phyloP scores from a whole-genome alignment of 2,113 vertebrate genomes.

The Thunnus maccoyii region DNA sequence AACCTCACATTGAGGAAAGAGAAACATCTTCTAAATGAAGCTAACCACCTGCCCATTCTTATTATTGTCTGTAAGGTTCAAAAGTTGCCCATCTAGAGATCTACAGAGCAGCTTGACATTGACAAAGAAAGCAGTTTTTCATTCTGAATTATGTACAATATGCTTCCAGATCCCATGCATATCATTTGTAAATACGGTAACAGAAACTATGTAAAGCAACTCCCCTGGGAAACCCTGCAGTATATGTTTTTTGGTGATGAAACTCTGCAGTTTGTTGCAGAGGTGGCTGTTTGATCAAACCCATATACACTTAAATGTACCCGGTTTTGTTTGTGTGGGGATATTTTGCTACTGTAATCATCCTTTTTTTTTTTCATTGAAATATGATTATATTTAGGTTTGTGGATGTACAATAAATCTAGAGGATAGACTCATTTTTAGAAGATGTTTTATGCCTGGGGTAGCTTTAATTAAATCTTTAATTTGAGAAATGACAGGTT shows the following conservation, averaged over 20 bases:
- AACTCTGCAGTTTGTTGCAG: neutral
- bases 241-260: neutral
- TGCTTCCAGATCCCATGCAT: neutral
- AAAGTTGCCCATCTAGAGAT: neutral
- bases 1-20: too few relatives aligned
- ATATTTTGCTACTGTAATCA: neutral
- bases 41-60: neutral
- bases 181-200: neutral
- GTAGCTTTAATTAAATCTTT: slow-evolving; percentile 7
- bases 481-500: slow-evolving; percentile 9
- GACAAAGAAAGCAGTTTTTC: too few relatives aligned
- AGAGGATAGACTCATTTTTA: neutral
- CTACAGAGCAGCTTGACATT: neutral
- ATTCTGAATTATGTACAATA: neutral
- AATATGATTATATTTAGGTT: neutral
- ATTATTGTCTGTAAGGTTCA: too few relatives aligned
- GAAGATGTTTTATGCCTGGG: neutral
- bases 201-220: neutral
- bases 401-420: neutral
- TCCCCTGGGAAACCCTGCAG: neutral
- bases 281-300: slow-evolving; percentile 10
- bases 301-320: neutral
- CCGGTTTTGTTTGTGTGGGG: neutral
- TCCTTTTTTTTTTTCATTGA: too few relatives aligned
- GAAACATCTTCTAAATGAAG: neutral